These are phyloP conservation scores for Cladopsammia gracilis DNA, from an alignment of 64 coral and sea anemone genomes.

Conservation along the genomic window DNA sequence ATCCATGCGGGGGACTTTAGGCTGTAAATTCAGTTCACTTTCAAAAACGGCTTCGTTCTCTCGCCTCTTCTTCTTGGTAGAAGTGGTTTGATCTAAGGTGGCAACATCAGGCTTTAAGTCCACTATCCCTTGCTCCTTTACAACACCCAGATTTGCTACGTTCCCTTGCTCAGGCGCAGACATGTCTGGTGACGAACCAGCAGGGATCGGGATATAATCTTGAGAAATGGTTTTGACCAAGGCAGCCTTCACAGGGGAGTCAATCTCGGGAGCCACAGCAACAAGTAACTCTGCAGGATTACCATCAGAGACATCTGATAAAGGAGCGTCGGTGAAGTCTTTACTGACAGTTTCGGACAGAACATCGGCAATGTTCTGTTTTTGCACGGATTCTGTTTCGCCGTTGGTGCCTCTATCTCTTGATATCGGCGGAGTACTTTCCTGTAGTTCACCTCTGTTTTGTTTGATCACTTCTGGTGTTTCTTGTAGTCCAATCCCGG, in stretches of 20 bases:
- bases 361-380: background rate
- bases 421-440: background rate
- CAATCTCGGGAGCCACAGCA: constrained; percentile 32
- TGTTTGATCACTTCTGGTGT: background rate
- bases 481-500: background rate
- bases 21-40: background rate
- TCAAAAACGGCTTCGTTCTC: background rate
- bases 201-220: constrained; percentile 30
- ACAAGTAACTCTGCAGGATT: background rate
- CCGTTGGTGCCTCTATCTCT: background rate
- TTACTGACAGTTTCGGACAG: background rate
- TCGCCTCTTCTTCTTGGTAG: background rate
- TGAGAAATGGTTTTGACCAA: constrained; percentile 52
- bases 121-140: background rate
- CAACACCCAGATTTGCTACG: background rate
- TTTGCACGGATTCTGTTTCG: background rate
- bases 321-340: background rate
- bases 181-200: background rate
- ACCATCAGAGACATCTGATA: background rate
- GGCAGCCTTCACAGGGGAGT: constrained; percentile 63
- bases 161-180: background rate
- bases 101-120: background rate
- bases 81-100: background rate
- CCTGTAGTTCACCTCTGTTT: background rate
- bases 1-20: background rate